phyloP scores from a whole-genome alignment of 2,113 vertebrate genomes.

The Saimiri boliviensis region DNA sequence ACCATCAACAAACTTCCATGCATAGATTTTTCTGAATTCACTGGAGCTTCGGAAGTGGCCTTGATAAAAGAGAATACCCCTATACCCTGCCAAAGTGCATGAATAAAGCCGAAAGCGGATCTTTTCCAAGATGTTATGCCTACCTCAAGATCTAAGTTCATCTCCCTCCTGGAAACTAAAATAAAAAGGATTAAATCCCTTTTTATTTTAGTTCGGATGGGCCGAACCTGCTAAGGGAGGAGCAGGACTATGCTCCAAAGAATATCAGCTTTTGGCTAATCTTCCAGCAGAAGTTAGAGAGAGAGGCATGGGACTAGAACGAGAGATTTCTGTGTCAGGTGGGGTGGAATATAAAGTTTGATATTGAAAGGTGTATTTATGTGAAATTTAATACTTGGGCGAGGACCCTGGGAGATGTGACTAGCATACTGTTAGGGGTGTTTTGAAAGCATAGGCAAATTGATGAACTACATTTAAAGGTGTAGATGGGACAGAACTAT shows the following conservation, averaged over 20 bases:
- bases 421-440: neutral
- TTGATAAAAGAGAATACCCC: neutral
- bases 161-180: neutral
- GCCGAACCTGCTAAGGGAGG: neutral
- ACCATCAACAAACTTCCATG: neutral
- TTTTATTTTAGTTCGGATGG: too few species aligned
- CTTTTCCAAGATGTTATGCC: accelerated
- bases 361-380: neutral
- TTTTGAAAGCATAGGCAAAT: neutral
- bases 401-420: neutral
- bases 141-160: neutral
- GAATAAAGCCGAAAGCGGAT: neutral
- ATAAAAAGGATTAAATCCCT: neutral
- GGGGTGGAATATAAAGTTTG: neutral
- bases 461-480: neutral
- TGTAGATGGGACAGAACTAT: neutral
- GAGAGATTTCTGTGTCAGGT: too few species aligned
- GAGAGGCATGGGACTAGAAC: too few species aligned
- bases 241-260: neutral
- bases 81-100: neutral
- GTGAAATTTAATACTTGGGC: neutral
- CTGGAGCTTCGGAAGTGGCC: neutral
- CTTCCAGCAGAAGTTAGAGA: neutral
- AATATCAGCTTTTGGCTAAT: neutral
- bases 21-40: neutral